Evolutionary conservation across 2,888 invertebrate species (phyloP).

Genomic region (Tenthredo amoena): DNA sequence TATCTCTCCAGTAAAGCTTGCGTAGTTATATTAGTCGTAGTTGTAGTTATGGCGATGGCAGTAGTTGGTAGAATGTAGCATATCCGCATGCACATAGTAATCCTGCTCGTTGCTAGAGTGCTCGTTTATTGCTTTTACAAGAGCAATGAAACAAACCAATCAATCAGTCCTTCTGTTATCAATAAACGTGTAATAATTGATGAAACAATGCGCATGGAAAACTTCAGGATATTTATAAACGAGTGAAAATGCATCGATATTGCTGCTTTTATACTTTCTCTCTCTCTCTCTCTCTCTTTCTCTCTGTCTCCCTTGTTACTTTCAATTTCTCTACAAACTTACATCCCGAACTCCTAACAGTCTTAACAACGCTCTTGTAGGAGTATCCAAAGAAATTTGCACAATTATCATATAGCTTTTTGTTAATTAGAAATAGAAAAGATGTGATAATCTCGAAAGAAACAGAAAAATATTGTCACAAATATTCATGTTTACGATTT

Average conservation of each 20-base stretch:
- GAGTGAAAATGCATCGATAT: neutral
- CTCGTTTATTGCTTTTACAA: neutral
- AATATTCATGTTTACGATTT: neutral
- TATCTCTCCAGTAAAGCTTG: neutral
- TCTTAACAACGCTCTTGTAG: too few relatives aligned
- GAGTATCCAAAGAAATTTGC: neutral
- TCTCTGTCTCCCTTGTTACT: neutral
- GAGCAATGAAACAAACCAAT: neutral
- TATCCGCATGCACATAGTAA: neutral
- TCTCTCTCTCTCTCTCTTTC: neutral
- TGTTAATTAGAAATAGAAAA: neutral
- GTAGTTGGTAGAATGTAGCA: neutral
- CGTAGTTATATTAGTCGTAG: neutral
- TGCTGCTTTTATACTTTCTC: neutral
- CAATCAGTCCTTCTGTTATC: neutral
- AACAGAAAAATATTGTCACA: neutral
- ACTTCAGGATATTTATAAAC: neutral
- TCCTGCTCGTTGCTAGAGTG: neutral
- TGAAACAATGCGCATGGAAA: neutral
- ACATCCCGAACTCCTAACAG: too few relatives aligned
- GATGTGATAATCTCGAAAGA: neutral
- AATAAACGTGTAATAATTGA: neutral
- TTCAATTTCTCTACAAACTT: neutral
- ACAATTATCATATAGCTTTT: neutral
- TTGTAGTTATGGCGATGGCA: neutral